Base-by-base conservation (phyloP, 1,140 invertebrate genomes). In the Chrysomallon squamiferum region DNA sequence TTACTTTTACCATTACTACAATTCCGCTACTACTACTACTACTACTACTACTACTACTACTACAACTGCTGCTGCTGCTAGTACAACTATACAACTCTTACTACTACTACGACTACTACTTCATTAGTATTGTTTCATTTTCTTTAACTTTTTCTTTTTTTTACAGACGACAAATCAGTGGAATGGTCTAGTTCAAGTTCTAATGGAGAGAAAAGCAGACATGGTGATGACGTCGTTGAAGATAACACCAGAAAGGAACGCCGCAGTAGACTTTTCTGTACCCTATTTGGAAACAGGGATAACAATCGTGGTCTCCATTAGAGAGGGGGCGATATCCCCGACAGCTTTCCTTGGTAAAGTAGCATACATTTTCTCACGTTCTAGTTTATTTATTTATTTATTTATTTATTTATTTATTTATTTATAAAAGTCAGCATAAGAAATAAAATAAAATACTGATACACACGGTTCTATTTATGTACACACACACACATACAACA, bases 281-380 rank as follows among this genome's bases (percentile, higher is more conserved):
- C 97, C 97, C 1, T 99, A 96, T 84, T 93, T 99, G 90, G 96
- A 99, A 84, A 98, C 97, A 3, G 97, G 97, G 35, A 98, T 99
- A 27, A 94, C 96, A 2, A 98, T 99, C 68, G 91, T 99, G 0
- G 97, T 99, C 0, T 94, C 95, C 2, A 98, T 99, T 84, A 88
- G 96, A 72, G 98, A 96, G 6, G 97, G 97, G 20, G 98, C 98
- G 62, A 97, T 99, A 68, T 99, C 96, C 2, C 95, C 97, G 0
- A 99, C 96, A 15, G 97, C 97, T n/a, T 99, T 99, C 84, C 87
- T 99, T 70, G 93, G 92, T 93, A 83, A 59, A 65, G 50, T 33
- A n/a, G n/a, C n/a, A 18, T 27, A 15, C 11, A 20, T 22, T 43
- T 41, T 5, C 11, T n/a, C 27, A 18, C 20, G 58, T 41, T 41